Evolutionary conservation across 1,140 invertebrate species (phyloP).

Genomic region (Brachionus koreanus): DNA sequence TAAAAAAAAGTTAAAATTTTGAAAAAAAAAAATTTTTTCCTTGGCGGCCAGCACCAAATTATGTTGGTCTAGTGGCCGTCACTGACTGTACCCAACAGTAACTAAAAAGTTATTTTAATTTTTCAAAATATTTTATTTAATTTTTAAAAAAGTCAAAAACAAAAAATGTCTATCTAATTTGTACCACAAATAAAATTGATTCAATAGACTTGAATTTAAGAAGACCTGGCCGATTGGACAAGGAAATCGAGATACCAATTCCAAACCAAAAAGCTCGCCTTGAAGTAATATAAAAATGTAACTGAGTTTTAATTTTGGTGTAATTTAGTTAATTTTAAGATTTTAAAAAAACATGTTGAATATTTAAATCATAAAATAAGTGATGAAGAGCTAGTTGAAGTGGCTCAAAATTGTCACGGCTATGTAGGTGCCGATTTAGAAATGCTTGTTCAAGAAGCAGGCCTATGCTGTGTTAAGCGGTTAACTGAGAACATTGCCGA

Average conservation of each 20-base stretch:
- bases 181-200: conserved; percentile 89
- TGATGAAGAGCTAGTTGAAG: conserved; percentile 62
- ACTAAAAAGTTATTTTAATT: too few species aligned
- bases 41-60: too few species aligned
- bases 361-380: conserved; percentile 61
- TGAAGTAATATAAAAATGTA: conserved; percentile 58
- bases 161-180: conserved; percentile 69
- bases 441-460: conserved; percentile 67
- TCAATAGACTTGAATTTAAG: conserved; percentile 84
- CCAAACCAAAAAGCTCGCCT: conserved; percentile 63
- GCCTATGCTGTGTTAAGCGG: neutral
- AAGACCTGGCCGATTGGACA: conserved; percentile 83
- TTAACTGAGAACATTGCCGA: conserved; percentile 51
- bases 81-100: too few species aligned
- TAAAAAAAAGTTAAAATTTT: too few species aligned
- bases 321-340: conserved; percentile 48
- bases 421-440: conserved; percentile 81
- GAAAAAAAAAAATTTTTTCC: too few species aligned
- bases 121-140: conserved; percentile 65
- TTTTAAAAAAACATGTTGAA: conserved; percentile 49
- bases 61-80: too few species aligned
- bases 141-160: neutral
- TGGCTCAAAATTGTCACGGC: conserved; percentile 73
- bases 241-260: conserved; percentile 87
- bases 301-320: neutral